These are phyloP conservation scores for Callipepla squamata DNA, from an alignment of 2,113 vertebrate genomes.

Conservation along the genomic window DNA sequence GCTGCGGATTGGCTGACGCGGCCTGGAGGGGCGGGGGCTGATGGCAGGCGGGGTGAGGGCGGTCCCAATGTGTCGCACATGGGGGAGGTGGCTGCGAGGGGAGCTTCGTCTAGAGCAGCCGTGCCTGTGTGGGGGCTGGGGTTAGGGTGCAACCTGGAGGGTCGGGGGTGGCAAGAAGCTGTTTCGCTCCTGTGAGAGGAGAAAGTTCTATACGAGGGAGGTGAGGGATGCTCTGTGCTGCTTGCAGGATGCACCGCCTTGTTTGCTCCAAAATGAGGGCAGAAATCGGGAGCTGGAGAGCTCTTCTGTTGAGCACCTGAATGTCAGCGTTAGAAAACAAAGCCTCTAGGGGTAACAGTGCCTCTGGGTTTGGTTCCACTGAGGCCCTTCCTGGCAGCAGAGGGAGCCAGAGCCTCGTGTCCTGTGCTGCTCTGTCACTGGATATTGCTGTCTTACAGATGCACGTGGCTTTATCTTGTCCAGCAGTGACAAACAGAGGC, in stretches of 20 bases:
- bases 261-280: neutral
- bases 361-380: neutral
- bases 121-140: neutral
- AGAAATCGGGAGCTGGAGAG: too few species aligned
- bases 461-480: accelerated
- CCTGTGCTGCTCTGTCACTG: neutral
- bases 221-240: neutral
- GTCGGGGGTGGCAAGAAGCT: neutral
- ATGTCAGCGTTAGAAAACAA: neutral
- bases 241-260: neutral
- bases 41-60: too few species aligned
- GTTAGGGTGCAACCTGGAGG: neutral
- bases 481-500: neutral
- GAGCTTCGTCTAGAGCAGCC: neutral
- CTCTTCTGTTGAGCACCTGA: neutral
- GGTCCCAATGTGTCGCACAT: too few species aligned
- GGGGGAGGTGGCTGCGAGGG: neutral
- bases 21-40: neutral
- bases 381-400: neutral
- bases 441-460: neutral
- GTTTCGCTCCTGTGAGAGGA: neutral
- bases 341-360: neutral
- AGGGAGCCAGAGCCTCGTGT: neutral
- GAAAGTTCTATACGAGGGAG: neutral
- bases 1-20: neutral